Base-by-base conservation (phyloP, 2,113 vertebrate species). In the Chaetops frenatus region DNA sequence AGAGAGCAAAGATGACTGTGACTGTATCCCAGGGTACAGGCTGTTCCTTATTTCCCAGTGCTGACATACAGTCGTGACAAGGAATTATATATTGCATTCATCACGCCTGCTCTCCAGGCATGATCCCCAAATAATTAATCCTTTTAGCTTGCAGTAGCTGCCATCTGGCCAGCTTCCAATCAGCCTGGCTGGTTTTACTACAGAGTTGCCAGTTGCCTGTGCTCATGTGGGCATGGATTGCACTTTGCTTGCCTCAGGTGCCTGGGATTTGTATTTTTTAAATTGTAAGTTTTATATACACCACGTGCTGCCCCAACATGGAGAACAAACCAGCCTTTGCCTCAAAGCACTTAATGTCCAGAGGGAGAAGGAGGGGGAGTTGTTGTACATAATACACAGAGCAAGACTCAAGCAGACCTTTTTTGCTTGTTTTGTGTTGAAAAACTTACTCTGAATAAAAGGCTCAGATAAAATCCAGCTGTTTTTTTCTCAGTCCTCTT, bases 41-140 rank as follows among this genome's bases (percentile, higher is more conserved):
- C 66, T 93, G 90, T 90, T 95, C 93, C 87, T 50, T 29, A 35
- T 92, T 95, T 88, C 67, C 71, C 85, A 77, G 79, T 1, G 10
- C 87, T 91, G 94, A 96, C 87, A 95, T 89, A 88, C 19, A 86
- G 86, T 89, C 35, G 14, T 96, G 95, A 94, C 87, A 83, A 93
- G 85, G 95, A 97, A 95, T 95, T 95, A 91, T 90, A 51, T 77
- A 92, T 69, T 95, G 67, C 92, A 83, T 93, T 95, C 92, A 94
- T 92, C 90, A 91, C 6, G 81, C 92, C 92, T 93, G 95, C 95
- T 95, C 92, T 95, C 92, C 94, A 96, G 93, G 93, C 95, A 73
- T 91, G 92, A 96, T 96, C 93, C 90, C 82, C 92, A 94, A 96
- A 95, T 93, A 95, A 97, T 96, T 97, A 95, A 95, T 97, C 95